Evolutionary conservation across 2,113 vertebrate species (phyloP).

Genomic region (Nothobranchius kuhntae): DNA sequence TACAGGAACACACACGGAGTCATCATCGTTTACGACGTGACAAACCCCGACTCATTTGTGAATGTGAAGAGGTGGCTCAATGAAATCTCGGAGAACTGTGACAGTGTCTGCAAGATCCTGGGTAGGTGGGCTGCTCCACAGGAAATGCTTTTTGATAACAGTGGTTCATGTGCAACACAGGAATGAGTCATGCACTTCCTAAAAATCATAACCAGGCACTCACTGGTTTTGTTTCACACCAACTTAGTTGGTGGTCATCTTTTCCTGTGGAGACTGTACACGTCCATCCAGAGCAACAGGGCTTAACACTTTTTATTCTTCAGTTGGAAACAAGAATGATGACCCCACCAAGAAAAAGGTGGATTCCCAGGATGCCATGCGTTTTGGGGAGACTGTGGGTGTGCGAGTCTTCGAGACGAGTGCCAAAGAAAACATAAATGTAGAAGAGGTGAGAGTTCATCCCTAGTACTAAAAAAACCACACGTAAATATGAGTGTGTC

Average conservation of each 20-base stretch:
- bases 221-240: too few species aligned
- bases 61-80: constrained; percentile 87
- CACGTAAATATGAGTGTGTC: too few species aligned
- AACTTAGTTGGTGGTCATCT: too few species aligned
- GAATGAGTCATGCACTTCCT: too few species aligned
- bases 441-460: constrained; percentile 79
- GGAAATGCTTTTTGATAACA: not conserved
- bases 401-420: constrained; percentile 84
- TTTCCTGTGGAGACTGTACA: too few species aligned
- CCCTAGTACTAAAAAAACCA: too few species aligned
- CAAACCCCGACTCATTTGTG: constrained; percentile 84
- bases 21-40: constrained; percentile 88
- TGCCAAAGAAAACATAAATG: constrained; percentile 86
- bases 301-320: not conserved
- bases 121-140: constrained; percentile 65
- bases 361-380: constrained; percentile 78
- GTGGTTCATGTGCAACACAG: too few species aligned
- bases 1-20: constrained; percentile 87
- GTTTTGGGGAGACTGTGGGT: constrained; percentile 83
- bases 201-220: too few species aligned
- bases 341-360: constrained; percentile 80
- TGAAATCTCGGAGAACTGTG: constrained; percentile 87
- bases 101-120: constrained; percentile 84
- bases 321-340: constrained; percentile 87
- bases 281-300: not conserved